phyloP scores from a whole-genome alignment of 1,140 invertebrate species.

The Metopolophium dirhodum region DNA sequence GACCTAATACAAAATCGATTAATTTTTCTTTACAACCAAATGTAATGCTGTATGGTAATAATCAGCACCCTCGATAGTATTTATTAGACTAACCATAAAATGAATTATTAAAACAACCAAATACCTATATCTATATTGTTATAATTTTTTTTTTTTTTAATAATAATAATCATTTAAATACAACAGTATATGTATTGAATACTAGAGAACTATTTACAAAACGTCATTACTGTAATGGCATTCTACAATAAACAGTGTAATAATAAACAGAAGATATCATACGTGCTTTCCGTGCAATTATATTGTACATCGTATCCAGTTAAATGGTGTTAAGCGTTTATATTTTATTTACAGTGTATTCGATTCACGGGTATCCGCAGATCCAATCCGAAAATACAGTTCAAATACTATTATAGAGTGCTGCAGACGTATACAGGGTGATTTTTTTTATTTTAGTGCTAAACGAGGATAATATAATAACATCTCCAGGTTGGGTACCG shows the following conservation, averaged over 20 bases:
- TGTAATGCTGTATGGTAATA: neutral
- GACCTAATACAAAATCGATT: too few species aligned
- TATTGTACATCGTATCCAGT: neutral
- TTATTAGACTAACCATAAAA: neutral
- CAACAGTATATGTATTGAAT: fast-evolving
- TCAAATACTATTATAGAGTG: neutral
- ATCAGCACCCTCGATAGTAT: neutral
- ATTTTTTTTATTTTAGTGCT: neutral
- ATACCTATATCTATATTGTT: too few species aligned
- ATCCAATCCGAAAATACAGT: neutral
- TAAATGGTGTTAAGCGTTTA: neutral
- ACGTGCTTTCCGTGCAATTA: neutral
- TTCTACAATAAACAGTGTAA: neutral
- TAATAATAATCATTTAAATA: neutral
- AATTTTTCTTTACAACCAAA: neutral
- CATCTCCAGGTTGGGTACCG: neutral
- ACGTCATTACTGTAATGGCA: neutral
- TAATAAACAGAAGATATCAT: neutral
- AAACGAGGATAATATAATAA: neutral
- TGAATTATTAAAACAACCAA: neutral
- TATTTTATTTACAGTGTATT: neutral
- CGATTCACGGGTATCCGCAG: neutral
- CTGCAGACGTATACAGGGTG: neutral
- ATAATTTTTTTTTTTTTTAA: too few species aligned
- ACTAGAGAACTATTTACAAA: neutral